These are phyloP conservation scores for Papilio xuthus DNA, from an alignment of 1,140 invertebrate species.

Conservation along the genomic window DNA sequence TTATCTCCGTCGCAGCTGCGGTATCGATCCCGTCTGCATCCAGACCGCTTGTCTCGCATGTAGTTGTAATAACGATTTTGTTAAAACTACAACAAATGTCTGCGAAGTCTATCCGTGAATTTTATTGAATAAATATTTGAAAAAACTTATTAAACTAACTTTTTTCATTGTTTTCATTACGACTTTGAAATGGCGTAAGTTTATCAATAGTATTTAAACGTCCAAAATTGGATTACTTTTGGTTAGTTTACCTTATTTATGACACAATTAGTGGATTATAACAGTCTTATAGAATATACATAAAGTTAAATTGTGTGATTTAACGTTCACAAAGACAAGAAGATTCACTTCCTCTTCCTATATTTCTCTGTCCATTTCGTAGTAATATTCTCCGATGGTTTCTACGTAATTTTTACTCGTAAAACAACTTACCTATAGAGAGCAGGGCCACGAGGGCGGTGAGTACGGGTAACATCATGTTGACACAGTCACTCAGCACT, in stretches of 20 bases:
- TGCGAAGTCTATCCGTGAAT: neutral
- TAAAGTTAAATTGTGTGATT: too few species aligned
- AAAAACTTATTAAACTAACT: neutral
- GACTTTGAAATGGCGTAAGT: neutral
- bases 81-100: neutral
- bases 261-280: too few species aligned
- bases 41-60: neutral
- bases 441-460: slow-evolving; percentile 72
- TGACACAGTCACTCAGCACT: slow-evolving; percentile 68
- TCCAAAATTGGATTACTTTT: too few species aligned
- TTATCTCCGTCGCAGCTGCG: slow-evolving; percentile 6
- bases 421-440: slow-evolving; percentile 61
- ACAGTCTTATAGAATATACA: too few species aligned
- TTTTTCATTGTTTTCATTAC: neutral
- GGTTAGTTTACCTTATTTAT: too few species aligned
- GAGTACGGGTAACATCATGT: slow-evolving; percentile 65
- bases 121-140: slow-evolving; percentile 19
- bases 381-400: neutral
- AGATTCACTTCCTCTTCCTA: neutral
- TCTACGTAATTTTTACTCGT: neutral
- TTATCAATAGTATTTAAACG: too few species aligned
- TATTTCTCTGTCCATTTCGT: neutral
- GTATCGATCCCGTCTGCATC: slow-evolving; percentile 5
- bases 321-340: neutral
- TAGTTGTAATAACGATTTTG: neutral